Evolutionary conservation across 2,888 invertebrate species (phyloP), one percentile per base, ranked within the genome.

Genomic region (Tetanocera ferruginea): DNA sequence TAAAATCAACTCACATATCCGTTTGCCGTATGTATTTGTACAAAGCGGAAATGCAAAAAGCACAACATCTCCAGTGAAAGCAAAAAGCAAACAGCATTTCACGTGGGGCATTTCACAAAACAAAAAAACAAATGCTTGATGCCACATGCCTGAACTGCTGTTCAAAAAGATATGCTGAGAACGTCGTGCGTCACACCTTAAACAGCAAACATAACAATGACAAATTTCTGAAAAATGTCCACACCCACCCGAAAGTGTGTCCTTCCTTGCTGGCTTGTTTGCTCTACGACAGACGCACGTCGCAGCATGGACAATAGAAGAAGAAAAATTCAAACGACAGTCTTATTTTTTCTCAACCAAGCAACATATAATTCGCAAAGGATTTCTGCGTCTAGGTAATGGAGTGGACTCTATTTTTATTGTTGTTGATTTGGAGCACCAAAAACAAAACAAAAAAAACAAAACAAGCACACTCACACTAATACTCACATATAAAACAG

Each of bases 391-490:
- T 81, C 81, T 79, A 83, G 83, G 87, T 87, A 87, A 87, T 87
- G 86, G 88, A 87, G 85, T 88, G 87, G 84, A 87, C 83, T 86
- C 83, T 85, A 87, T 87, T 87, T 87, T 87, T 82, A 81, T 83
- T 80, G 82, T 82, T 83, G 82, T 78, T 78, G 81, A 79, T 80
- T 76, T 79, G 71, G 74, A 76, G 76, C 60, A 76, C 78, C 84
- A 85, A 85, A 83, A 83, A 79, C 81, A 79, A 80, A 51, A 80
- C n/a, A 78, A 62, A 23, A 74, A 79, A 70, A 74, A 73, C 23
- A 43, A 37, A 4, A 8, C 9, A 5, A 37, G 8, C 37, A 37
- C 5, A 43, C 43, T n/a, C n/a, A n/a, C n/a, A n/a, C n/a, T n/a
- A n/a, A 43, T 3, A 43, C 14, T 43, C 69, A 57, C 52, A 77